Percentiles rank a stretch among this genome's conserved stretches.
Conservation (phyloP, 2,113 vertebrate genomes). For the Indri indri region DNA sequence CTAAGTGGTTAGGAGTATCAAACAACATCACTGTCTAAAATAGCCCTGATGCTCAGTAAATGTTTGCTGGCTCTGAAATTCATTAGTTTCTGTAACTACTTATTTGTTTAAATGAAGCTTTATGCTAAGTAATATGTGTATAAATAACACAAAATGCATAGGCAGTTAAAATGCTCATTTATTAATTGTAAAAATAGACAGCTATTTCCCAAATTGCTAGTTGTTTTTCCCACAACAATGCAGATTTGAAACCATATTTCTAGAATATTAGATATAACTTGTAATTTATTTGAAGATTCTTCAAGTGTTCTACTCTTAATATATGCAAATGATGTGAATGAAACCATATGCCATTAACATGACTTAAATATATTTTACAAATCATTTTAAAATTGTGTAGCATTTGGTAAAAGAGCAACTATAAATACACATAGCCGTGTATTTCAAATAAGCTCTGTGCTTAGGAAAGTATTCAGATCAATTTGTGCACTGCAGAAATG, state of each 20-base stretch:
- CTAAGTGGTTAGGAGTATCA: background rate
- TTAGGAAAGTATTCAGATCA: constrained; percentile 54
- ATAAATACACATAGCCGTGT: background rate
- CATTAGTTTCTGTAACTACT: background rate
- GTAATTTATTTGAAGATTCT: background rate
- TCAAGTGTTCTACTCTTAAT: constrained; percentile 15
- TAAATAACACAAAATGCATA: background rate
- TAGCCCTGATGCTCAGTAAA: background rate
- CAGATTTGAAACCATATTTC: background rate
- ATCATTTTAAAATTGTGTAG: background rate
- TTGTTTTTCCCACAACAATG: background rate
- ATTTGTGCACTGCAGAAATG: constrained; percentile 2
- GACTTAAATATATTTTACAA: background rate
- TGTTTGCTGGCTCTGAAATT: background rate
- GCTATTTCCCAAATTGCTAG: background rate
- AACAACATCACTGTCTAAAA: background rate
- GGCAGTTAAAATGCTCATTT: background rate
- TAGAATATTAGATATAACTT: background rate
- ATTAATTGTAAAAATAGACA: constrained; percentile 25
- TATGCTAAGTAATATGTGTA: background rate
- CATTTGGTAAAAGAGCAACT: background rate
- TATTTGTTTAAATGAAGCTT: background rate
- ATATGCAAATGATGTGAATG: background rate
- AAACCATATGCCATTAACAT: background rate
- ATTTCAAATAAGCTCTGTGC: background rate